Evolutionary conservation across 1,140 invertebrate species (phyloP), one percentile per base, ranked within the genome.

Genomic region (Drosophila pseudoananassae): DNA sequence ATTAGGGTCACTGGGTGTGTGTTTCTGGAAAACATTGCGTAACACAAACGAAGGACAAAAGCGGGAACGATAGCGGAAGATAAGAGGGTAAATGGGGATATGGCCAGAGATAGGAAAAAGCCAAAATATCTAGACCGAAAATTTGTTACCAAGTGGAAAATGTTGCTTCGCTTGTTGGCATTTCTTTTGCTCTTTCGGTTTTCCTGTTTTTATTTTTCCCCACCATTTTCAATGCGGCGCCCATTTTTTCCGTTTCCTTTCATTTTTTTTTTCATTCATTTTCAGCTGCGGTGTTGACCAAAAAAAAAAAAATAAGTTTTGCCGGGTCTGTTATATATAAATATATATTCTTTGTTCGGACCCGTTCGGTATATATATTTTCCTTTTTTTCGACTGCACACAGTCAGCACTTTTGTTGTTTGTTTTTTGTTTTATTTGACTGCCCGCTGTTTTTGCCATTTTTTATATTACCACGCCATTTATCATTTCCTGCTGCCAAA

Each of bases 391-490:
- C 38, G 53, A 25, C 27, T 25, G 56, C 56, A 31, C 31, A 43
- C 27, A 38, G 43, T 49, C 38, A 47, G 31, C 33, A 51, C 45
- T 57, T 51, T 53, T 63, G 66, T 61, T 58, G 51, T 59, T 60
- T 65, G 47, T 65, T 65, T 58, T 64, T 61, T 76, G 61, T 71
- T 74, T 77, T 78, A 60, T 79, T 73, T 54, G 82, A 69, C 83
- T 75, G 59, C 83, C 83, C 79, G 83, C 84, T 88, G 83, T 74
- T 89, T 87, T 88, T 56, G 71, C 78, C 83, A 88, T 88, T 88
- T 79, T 88, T 88, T 88, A 88, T 88, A 89, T 88, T 88, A 89
- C 84, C 83, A 88, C 83, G 84, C 84, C 84, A 88, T 88, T 88
- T 89, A 88, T 88, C 83, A 88, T 88, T 88, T 88, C 83, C 78